Evolutionary conservation across 1,140 invertebrate species (phyloP), one percentile per base, ranked within the genome.

Genomic region (Calephelis virginiensis): DNA sequence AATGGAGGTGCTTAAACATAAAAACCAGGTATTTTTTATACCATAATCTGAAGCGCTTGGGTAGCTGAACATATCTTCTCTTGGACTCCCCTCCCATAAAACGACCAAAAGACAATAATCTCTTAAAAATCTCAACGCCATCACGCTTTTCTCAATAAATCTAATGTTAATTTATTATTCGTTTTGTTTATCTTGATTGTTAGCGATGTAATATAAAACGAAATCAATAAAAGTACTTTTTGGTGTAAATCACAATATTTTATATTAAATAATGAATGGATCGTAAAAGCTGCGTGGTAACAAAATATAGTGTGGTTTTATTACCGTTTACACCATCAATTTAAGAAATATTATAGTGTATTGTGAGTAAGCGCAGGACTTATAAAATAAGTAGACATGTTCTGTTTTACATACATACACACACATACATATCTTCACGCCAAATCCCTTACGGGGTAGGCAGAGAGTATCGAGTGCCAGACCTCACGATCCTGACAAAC

Each of bases 231-330:
- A 53, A 17, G 49, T 17, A 53, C 17, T 53, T 8, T 53, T 53
- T 53, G 14, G 13, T 53, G 14, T 53, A 53, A 53, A 53, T 53
- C 49, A 53, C 49, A 14, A 17, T 53, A 53, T 53, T 53, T 53
- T 53, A 17, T 49, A 48, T n/a, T 12, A 48, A 48, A 48, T 48
- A 49, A 49, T 13, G 12, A 13, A 49, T 53, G 50, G 50, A 5
- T 53, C 50, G 50, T 53, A 53, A 28, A 53, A 13, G 50, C 50
- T 53, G 10, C 50, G 13, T 28, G 50, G 50, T 53, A 53, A 53
- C 50, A 53, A 53, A 53, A 53, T 17, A 53, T 13, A 17, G 13
- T 53, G 50, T 53, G 50, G 50, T 53, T 53, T 53, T 53, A 53
- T 53, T 53, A 17, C 14, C 14, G 14, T 56, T 56, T 56, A 56